Base-by-base conservation (phyloP, 2,113 vertebrate species). In the Spilogale gracilis region DNA sequence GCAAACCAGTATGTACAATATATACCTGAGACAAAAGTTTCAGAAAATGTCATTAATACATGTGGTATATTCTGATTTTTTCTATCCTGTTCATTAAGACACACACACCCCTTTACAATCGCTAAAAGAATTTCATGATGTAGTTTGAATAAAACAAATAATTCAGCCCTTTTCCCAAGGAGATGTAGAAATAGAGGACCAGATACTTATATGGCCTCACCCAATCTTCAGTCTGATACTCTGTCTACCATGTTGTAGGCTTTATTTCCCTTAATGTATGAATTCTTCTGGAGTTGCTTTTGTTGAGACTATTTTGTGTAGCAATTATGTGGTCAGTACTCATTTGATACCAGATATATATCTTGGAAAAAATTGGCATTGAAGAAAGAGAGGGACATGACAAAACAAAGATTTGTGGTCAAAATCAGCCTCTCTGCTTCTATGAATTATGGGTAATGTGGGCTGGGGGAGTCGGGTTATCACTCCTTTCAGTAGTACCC, bases 231-330 rank as follows among this genome's bases (percentile, higher is more conserved):
- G 9, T 58, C 67, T 3, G 20, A 11, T 85, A 17, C 38, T 73
- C 32, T 67, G 17, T 71, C 20, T 67, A 21, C 50, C 61, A 21
- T 12, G 21, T 76, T 52, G 32, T 5, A 54, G 56, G 79, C 54
- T 74, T 69, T 89, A 61, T 84, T 54, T 76, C 10, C 50, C 78
- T 67, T 86, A 58, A 20, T 63, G 12, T 79, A 18, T 21, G 43
- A 80, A 71, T 93, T 96, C 74, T 78, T 94, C 65, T 86, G 45
- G 60, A 91, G 32, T 69, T 65, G 80, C 23, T 81, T 92, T 90
- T 71, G 38, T 89, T 65, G 43, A 92, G 17, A 95, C 21, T 45
- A 48, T 61, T 56, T 52, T 48, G 56, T 23, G 20, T 79, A 48
- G 14, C 50, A 85, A 48, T 32, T 67, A 23, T 52, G 30, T 67